Evolutionary conservation across 37 sponge, comb jelly and placozoan species (phyloP), one percentile per base, ranked within the genome.

Genomic region (Chondrilla cf. caribensis): DNA sequence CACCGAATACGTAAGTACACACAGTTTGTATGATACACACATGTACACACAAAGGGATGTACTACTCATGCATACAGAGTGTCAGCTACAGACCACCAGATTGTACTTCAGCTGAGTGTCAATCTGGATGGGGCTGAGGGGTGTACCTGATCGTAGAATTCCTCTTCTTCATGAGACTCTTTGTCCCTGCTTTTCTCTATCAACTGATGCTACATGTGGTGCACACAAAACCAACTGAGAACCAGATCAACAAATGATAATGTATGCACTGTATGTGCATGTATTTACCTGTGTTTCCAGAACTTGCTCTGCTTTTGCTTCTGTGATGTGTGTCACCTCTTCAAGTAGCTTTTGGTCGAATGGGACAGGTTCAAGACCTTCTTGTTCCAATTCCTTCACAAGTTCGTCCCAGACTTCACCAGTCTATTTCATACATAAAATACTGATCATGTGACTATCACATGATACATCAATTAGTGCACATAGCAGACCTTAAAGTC

Each of bases 401-500:
- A 98, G 83, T 80, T 98, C 98, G 67, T 91, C 77, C 95, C 96
- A 95, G 59, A 93, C 93, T 86, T 97, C 98, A 26, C 96, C 98
- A 17, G 89, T 47, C 96, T 94, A 54, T 21, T 32, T n/a, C 28
- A 26, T 22, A 33, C 18, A 19, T 43, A 3, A 4, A 38, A 82
- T 40, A 21, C 42, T 70, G 47, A 24, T 58, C 51, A 47, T 47
- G 51, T 47, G 35, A 29, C 14, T 58, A 18, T 18, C 62, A 58
- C 51, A 47, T 47, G 51, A 47, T 47, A 47, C 11, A 11, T 14
- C 28, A 35, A 3, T 28, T 58, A 28, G 32, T 8, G 33, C 7
- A 83, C 29, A 55, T 54, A 40, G 40, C 84, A 38, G 38, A 90
- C 97, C 86, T 97, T 97, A 77, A 97, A 90, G 54, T 94, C 95